Base-by-base conservation (phyloP, 2,888 invertebrate genomes). In the Protodeltote pygarga region DNA sequence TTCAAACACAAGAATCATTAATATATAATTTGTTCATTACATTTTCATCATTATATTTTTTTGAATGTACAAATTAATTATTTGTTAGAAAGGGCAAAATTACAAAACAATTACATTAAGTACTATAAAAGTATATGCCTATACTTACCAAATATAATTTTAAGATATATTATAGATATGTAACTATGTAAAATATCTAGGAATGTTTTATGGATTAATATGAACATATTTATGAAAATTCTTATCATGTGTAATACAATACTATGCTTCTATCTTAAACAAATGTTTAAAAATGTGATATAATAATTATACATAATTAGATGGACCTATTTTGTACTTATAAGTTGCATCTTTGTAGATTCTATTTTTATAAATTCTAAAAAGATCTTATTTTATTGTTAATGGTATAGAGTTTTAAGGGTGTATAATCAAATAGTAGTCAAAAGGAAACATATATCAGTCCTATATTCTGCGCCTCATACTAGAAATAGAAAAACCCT, bases 91-190 rank as follows among this genome's bases (percentile, higher is more conserved):
- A 31, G 5, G 13, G 25, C 9, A 41, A 11, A 19, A 1, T 38
- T 28, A 35, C 21, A 48, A 51, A 29, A 21, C 6, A 15, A 25
- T 38, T 38, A 20, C 20, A 40, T 37, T 13, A 24, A 50, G 58
- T 49, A 59, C 49, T 51, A 20, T 16, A 38, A 13, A 32, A 45
- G 61, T 62, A 59, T 46, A 49, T 31, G 34, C 42, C 50, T 62
- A 32, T 59, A 29, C 11, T 35, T 66, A 66, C 63, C 65, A 59
- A 65, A 65, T 60, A 50, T 65, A 61, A 52, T 59, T 55, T 54
- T 66, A 66, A 55, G 59, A 41, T 21, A 25, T 27, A 38, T 27
- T 24, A 15, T 21, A 31, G 11, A 13, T 19, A 24, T 19, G 9
- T 29, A 29, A 23, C 23, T 25, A 41, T 38, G 20, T 50, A 42